Evolutionary conservation across 2,888 invertebrate genomes (phyloP).

Genomic region (Thyatira batis): DNA sequence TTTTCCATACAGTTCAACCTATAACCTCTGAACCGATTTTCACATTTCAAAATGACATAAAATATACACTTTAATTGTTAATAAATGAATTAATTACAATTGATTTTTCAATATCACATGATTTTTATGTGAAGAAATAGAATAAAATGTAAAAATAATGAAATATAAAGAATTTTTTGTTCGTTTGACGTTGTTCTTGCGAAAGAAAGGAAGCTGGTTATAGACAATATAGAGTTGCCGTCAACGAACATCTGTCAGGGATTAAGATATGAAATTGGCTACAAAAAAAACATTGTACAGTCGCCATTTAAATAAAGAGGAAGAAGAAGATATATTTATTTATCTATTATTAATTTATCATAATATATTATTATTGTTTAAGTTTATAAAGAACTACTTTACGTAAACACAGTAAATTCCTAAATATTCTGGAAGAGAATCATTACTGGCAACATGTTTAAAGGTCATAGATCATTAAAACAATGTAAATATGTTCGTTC

Average conservation of each 20-base stretch:
- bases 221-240: slow-evolving; percentile 54
- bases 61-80: slow-evolving; percentile 28
- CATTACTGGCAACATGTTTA: not conserved
- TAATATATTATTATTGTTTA: no score
- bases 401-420: no score
- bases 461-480: not conserved
- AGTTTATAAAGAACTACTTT: no score
- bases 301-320: no score
- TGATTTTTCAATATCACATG: slow-evolving; percentile 23
- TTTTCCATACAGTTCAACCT: slow-evolving; percentile 45
- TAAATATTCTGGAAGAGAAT: not conserved
- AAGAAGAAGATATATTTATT: no score
- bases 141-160: slow-evolving; percentile 35
- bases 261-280: not conserved
- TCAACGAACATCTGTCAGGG: slow-evolving; percentile 68
- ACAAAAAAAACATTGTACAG: not conserved
- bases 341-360: no score
- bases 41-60: slow-evolving; percentile 37
- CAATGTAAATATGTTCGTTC: not conserved
- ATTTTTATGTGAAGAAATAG: slow-evolving; percentile 33
- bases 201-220: slow-evolving; percentile 67
- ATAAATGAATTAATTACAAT: slow-evolving; percentile 32
- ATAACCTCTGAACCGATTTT: slow-evolving; percentile 57
- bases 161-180: slow-evolving; percentile 32
- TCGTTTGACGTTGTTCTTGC: slow-evolving; percentile 48